A percentile compares a stretch with the other conserved stretches of the same genome.
Evolutionary conservation across 2,113 vertebrate genomes (phyloP).

Genomic region (Pogonocichla stellata): DNA sequence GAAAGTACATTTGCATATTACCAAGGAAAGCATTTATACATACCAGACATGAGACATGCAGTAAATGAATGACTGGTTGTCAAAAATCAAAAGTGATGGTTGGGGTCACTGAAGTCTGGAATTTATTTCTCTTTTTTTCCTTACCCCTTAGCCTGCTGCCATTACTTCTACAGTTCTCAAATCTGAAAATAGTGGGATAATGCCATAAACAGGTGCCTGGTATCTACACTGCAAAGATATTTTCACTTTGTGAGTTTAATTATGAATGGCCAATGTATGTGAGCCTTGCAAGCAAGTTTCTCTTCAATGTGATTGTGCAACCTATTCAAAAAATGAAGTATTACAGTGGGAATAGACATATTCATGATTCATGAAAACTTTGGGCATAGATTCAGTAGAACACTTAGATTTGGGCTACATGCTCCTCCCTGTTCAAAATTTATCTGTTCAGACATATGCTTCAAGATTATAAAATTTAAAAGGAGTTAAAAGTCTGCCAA

Average conservation of each 20-base stretch:
- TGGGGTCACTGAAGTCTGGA: not conserved
- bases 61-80: not conserved
- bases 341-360: not conserved
- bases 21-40: not conserved
- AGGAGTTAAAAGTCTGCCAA: not conserved
- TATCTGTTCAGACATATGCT: not conserved
- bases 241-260: not conserved
- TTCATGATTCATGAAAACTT: not conserved
- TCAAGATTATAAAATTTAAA: not conserved
- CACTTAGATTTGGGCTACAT: not conserved
- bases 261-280: not conserved
- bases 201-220: rapidly evolving
- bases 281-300: not conserved
- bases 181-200: not conserved
- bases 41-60: not conserved
- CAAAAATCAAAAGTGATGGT: not conserved
- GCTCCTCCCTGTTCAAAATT: not conserved
- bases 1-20: not conserved
- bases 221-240: not conserved
- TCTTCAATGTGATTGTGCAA: not conserved
- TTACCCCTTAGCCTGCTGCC: too few species aligned
- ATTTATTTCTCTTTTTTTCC: not conserved
- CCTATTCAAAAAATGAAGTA: not conserved
- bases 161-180: not conserved
- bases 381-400: not conserved